phyloP scores from a whole-genome alignment of 2,888 invertebrate species.

The Auanema freiburgensis region DNA sequence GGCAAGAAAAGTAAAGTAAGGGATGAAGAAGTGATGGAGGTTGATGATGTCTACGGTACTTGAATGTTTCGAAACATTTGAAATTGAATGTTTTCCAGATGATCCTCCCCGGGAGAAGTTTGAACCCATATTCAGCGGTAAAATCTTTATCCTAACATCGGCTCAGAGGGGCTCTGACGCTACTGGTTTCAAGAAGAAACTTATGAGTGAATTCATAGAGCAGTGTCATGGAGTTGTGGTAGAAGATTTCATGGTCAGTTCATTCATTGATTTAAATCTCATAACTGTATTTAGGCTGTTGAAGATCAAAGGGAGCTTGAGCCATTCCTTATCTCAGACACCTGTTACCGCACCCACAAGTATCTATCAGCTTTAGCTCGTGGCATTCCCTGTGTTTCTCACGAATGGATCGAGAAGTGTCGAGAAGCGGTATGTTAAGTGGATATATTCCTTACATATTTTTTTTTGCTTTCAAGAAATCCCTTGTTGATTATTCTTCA shows the following conservation, averaged over 20 bases:
- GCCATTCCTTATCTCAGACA: slow-evolving; percentile 70
- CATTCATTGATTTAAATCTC: background rate
- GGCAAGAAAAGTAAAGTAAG: no score
- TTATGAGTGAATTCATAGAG: slow-evolving; percentile 47
- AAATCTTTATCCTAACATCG: slow-evolving; percentile 58
- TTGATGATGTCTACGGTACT: no score
- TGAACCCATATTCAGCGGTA: slow-evolving; percentile 10
- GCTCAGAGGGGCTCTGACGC: slow-evolving; percentile 42
- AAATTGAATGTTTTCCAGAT: slow-evolving; percentile 2
- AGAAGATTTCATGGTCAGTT: slow-evolving; percentile 48
- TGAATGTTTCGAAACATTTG: no score
- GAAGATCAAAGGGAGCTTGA: slow-evolving; percentile 18
- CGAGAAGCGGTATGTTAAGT: slow-evolving; percentile 66
- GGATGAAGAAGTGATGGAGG: no score
- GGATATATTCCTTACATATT: slow-evolving; percentile 10
- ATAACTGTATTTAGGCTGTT: slow-evolving; percentile 28
- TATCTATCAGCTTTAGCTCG: slow-evolving; percentile 76
- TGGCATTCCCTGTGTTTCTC: slow-evolving; percentile 73
- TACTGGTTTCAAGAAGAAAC: slow-evolving; percentile 53
- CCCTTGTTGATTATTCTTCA: slow-evolving; percentile 32
- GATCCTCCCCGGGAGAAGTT: background rate
- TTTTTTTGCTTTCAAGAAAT: slow-evolving; percentile 33
- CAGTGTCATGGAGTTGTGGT: slow-evolving; percentile 53
- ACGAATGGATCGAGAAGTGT: slow-evolving; percentile 76
- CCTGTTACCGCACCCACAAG: slow-evolving; percentile 77